Evolutionary conservation across 2,113 vertebrate genomes (phyloP).

Genomic region (Saguinus midas): DNA sequence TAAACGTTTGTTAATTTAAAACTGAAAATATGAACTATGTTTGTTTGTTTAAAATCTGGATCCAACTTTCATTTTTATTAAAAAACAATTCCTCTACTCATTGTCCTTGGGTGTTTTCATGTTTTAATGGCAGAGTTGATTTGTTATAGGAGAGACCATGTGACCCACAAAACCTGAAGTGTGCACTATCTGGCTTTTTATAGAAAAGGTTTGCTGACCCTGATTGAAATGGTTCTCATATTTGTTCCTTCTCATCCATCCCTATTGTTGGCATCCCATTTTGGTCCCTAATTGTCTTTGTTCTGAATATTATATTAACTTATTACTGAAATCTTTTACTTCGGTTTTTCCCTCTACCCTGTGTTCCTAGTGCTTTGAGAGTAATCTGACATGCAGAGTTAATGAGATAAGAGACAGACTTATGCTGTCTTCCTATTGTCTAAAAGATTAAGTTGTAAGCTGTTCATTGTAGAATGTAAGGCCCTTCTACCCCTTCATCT

Average conservation of each 20-base stretch:
- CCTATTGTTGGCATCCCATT: background rate
- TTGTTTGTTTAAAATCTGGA: background rate
- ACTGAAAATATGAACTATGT: background rate
- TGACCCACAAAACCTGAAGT: background rate
- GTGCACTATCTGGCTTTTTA: background rate
- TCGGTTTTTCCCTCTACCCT: background rate
- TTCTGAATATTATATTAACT: background rate
- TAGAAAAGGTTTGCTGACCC: background rate
- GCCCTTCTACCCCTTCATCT: background rate
- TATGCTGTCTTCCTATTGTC: background rate
- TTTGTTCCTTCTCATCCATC: background rate
- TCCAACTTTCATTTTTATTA: background rate
- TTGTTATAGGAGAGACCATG: background rate
- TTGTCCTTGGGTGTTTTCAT: background rate
- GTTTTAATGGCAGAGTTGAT: background rate
- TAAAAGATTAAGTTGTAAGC: background rate
- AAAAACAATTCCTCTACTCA: background rate
- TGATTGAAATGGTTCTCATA: background rate
- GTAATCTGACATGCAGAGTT: background rate
- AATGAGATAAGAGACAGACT: too few species aligned
- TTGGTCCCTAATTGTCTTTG: background rate
- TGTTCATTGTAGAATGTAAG: background rate
- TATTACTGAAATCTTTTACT: background rate
- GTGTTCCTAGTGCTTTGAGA: background rate
- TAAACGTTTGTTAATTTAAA: constrained; percentile 30